Evolutionary conservation across 2,113 vertebrate species (phyloP).

Genomic region (Atractosteus spatula): DNA sequence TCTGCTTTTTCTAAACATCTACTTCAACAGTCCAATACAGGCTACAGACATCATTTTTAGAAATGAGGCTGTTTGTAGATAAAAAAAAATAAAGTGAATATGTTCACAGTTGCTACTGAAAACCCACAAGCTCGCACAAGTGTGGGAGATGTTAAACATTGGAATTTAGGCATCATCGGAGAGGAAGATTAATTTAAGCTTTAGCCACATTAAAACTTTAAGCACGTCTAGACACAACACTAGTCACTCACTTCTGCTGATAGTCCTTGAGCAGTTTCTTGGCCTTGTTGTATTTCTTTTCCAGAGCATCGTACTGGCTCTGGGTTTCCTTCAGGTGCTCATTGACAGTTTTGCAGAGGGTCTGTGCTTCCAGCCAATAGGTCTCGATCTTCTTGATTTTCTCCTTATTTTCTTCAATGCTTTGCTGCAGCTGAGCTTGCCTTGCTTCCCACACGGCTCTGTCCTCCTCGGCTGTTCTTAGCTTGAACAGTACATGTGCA

Average conservation of each 20-base stretch:
- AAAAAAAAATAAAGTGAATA: no score
- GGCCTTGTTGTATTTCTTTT: constrained; percentile 89
- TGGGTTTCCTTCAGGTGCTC: constrained; percentile 82
- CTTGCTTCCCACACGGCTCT: constrained; percentile 69
- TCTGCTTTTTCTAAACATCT: no score
- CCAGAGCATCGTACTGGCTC: constrained; percentile 77
- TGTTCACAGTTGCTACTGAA: no score
- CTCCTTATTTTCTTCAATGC: constrained; percentile 75
- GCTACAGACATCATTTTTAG: no score
- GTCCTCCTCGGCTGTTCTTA: constrained; percentile 68
- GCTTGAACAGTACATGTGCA: constrained; percentile 48
- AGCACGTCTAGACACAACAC: no score
- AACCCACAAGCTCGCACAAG: no score
- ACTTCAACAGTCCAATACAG: no score
- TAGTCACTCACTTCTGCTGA: constrained; percentile 81
- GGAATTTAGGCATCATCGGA: no score
- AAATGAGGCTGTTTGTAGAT: no score
- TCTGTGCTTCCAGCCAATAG: constrained; percentile 86
- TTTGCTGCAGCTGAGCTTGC: constrained; percentile 73
- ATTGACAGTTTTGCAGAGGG: constrained; percentile 80
- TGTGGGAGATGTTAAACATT: no score
- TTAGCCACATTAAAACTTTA: no score
- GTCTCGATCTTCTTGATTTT: constrained; percentile 81
- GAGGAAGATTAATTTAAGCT: no score
- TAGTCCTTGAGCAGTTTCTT: constrained; percentile 90